Evolutionary conservation across 2,888 invertebrate genomes (phyloP), one percentile per base, ranked within the genome.

Genomic region (Eupithecia pulchellata): DNA sequence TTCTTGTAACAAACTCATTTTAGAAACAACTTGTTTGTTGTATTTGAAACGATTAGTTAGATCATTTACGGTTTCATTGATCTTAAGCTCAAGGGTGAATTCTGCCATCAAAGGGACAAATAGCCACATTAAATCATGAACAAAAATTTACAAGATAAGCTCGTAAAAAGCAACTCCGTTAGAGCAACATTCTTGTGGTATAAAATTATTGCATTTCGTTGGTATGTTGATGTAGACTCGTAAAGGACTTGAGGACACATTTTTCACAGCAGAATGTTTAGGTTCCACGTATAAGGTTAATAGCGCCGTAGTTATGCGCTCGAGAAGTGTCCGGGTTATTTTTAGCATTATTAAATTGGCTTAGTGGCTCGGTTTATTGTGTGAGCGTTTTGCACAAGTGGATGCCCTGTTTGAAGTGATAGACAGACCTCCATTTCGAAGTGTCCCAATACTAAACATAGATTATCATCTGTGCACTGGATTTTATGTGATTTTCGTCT

Each of bases 301-400:
- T 91, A 91, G 86, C 89, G 87, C 87, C 86, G 85, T 87, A 52
- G 52, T 52, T 52, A 90, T 90, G 88, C 86, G 88, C 82, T 86
- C 84, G 91, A 91, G 93, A 91, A 87, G 88, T 91, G 87, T 88
- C 83, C 83, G 86, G 82, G 90, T 90, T 94, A 94, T 94, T 94
- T 94, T 93, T 94, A 94, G 93, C 90, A 86, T 89, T 92, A 90
- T 89, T 93, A 94, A 94, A 94, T 94, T 93, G 93, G 91, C 90
- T 94, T 93, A 91, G 91, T 90, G 86, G 88, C 90, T 90, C 88
- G 85, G 85, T 89, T 91, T 91, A 91, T 91, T 92, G 91, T 91
- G 88, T 84, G 89, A 82, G 86, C 88, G 89, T 89, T 91, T 89
- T 83, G 88, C 87, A 87, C 89, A 89, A 89, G 88, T 88, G 83